Percentiles rank a stretch among this genome's conserved stretches.
Conservation (phyloP, 2,888 invertebrate species). For the Blastobasis lacticolella region DNA sequence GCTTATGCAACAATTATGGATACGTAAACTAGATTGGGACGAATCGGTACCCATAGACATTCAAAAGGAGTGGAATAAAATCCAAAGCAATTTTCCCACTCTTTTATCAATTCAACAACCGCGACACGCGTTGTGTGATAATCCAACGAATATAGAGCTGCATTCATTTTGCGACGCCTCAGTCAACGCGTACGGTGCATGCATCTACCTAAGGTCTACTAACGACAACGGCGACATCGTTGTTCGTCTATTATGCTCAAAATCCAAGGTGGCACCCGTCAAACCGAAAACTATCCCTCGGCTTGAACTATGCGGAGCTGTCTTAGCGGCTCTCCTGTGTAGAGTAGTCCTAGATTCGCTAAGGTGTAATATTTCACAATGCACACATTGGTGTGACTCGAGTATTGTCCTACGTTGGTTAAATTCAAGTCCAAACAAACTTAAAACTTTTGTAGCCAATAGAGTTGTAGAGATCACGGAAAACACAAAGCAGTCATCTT, state of each 20-base stretch:
- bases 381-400: constrained; percentile 10
- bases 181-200: constrained; percentile 7
- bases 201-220: constrained; percentile 3
- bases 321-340: constrained; percentile 1
- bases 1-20: constrained; percentile 7
- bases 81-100: background rate
- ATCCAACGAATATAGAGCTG: constrained; percentile 1
- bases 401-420: constrained; percentile 9
- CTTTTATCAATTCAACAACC: background rate
- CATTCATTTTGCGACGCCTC: constrained; percentile 11
- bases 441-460: constrained; percentile 11
- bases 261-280: constrained; percentile 10
- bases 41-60: constrained; percentile 6
- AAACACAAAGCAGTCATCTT: background rate
- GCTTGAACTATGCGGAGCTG: constrained; percentile 5
- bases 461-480: constrained; percentile 9
- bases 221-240: background rate
- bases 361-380: background rate
- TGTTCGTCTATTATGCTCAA: constrained; percentile 6
- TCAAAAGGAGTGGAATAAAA: constrained; percentile 1
- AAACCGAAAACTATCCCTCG: constrained; percentile 11
- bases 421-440: background rate
- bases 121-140: constrained; percentile 1
- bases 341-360: constrained; percentile 1
- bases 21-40: constrained; percentile 4